Conservation (phyloP, 2,888 invertebrate genomes). For the Celastrina argiolus region DNA sequence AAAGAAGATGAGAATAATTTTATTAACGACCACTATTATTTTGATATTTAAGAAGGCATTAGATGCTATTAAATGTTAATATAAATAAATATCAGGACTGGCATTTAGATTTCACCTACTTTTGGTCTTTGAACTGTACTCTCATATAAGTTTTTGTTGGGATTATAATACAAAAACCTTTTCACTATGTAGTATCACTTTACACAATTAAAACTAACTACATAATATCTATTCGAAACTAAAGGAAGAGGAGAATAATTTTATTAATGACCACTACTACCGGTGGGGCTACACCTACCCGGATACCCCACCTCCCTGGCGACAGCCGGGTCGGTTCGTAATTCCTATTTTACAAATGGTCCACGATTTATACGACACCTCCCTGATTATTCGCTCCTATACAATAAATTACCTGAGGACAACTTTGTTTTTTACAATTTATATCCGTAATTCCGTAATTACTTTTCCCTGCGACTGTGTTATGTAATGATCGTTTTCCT, state of each 20-base stretch:
- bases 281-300: not conserved
- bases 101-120: too few species aligned
- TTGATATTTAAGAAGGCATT: too few species aligned
- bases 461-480: conserved; percentile 37
- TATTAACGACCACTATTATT: too few species aligned
- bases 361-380: conserved; percentile 75
- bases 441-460: conserved; percentile 63
- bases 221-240: not conserved
- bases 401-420: conserved; percentile 72
- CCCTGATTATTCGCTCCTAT: conserved; percentile 69
- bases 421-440: conserved; percentile 72
- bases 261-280: conserved; percentile 7
- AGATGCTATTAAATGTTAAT: too few species aligned
- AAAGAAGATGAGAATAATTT: too few species aligned
- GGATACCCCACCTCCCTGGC: conserved; percentile 37
- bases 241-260: not conserved
- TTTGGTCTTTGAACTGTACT: too few species aligned
- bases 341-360: conserved; percentile 77
- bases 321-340: conserved; percentile 55
- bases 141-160: too few species aligned
- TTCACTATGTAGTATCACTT: too few species aligned
- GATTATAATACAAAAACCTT: too few species aligned
- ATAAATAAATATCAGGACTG: too few species aligned
- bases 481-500: not conserved
- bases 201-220: not conserved